A percentile compares a stretch with the other conserved stretches of the same genome.
Evolutionary conservation across 1,140 invertebrate genomes (phyloP).

Genomic region (Cyrtorhinus lividipennis): DNA sequence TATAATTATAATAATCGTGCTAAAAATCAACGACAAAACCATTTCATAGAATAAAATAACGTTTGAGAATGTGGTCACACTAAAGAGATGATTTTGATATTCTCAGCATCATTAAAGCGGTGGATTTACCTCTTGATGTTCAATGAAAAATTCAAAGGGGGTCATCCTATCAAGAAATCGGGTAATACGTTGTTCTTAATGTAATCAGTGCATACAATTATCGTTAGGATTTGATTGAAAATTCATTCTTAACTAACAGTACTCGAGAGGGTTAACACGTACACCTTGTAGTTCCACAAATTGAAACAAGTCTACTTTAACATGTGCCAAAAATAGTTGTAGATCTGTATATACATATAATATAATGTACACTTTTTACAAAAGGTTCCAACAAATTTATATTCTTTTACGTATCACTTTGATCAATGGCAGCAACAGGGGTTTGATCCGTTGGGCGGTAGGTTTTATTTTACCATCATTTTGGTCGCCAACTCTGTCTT

Average conservation of each 20-base stretch:
- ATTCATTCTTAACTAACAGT: not conserved
- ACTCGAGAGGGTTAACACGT: not conserved
- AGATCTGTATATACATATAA: not conserved
- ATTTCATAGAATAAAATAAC: not conserved
- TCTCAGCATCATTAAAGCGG: too few species aligned
- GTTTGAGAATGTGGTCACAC: too few species aligned
- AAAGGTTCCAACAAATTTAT: not conserved
- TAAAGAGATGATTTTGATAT: too few species aligned
- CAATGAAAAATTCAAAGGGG: not conserved
- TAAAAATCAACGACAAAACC: not conserved
- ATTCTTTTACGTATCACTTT: not conserved
- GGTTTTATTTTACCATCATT: too few species aligned
- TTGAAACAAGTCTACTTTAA: not conserved
- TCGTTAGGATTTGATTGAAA: not conserved
- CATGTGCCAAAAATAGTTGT: not conserved
- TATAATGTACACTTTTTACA: not conserved
- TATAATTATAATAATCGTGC: too few species aligned
- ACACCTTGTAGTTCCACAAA: not conserved
- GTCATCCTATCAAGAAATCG: not conserved
- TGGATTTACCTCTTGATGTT: too few species aligned
- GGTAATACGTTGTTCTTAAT: not conserved
- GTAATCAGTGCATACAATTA: not conserved
- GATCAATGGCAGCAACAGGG: not conserved
- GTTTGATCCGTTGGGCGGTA: too few species aligned
- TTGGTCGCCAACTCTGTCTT: too few species aligned